phyloP scores from a whole-genome alignment of 2,113 vertebrate genomes.

The chimpanzee (Pan troglodytes) region NHGRI_mPanTro3-v2.1_pri NC_086015.1:105899501-105900000 shows the following conservation, averaged over 20 bases:
- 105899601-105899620: not conserved
- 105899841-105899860: not conserved
- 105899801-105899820: not conserved
- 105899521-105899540: not conserved
- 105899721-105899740: not conserved
- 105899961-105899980: no score
- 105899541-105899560: not conserved
- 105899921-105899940: not conserved
- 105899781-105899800: no score
- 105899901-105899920: not conserved
- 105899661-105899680: not conserved
- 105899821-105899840: not conserved
- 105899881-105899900: not conserved
- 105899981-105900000: no score
- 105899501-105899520: not conserved
- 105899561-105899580: not conserved
- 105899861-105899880: not conserved
- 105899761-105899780: not conserved
- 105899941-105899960: no score
- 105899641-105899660: not conserved
- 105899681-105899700: not conserved
- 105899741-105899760: not conserved
- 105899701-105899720: not conserved
- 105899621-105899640: not conserved
- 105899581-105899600: not conserved